phyloP scores from a whole-genome alignment of 92 coral and sea anemone species.

The Galaxea fascicularis region DNA sequence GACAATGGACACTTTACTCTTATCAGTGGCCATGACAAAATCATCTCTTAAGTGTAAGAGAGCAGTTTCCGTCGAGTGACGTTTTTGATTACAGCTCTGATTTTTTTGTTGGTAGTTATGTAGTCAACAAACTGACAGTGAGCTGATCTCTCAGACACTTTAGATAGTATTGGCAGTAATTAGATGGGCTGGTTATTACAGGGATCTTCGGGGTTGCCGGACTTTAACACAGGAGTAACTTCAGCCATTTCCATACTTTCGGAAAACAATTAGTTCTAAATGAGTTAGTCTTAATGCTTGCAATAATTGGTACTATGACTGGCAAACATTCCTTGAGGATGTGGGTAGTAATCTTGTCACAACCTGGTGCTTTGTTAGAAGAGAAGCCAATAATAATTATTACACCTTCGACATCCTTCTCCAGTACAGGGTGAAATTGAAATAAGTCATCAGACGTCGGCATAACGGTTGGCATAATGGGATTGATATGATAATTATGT shows the following conservation, averaged over 20 bases:
- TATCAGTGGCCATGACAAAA: conserved; percentile 41
- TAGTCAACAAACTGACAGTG: conserved; percentile 46
- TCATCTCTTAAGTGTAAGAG: conserved; percentile 44
- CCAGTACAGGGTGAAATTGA: too few species aligned
- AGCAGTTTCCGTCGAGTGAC: conserved; percentile 52
- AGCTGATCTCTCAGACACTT: conserved; percentile 45
- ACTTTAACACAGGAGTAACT: conserved; percentile 1
- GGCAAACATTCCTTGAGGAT: too few species aligned
- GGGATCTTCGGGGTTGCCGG: not conserved
- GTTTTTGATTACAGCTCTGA: conserved; percentile 37
- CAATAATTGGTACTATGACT: too few species aligned
- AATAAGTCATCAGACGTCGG: too few species aligned
- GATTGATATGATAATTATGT: too few species aligned
- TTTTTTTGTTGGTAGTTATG: conserved; percentile 29
- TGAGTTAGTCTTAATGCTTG: too few species aligned
- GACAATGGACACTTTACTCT: conserved; percentile 36
- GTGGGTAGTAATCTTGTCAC: too few species aligned
- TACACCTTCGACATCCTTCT: too few species aligned
- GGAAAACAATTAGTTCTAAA: too few species aligned
- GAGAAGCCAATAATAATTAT: too few species aligned
- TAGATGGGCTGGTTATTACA: conserved; percentile 25
- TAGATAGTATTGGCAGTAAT: conserved; percentile 35
- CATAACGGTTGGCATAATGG: too few species aligned
- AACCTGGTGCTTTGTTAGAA: too few species aligned
- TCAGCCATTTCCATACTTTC: conserved; percentile 55